Conservation (phyloP, 2,888 invertebrate species). For the Ametastegia equiseti region DNA sequence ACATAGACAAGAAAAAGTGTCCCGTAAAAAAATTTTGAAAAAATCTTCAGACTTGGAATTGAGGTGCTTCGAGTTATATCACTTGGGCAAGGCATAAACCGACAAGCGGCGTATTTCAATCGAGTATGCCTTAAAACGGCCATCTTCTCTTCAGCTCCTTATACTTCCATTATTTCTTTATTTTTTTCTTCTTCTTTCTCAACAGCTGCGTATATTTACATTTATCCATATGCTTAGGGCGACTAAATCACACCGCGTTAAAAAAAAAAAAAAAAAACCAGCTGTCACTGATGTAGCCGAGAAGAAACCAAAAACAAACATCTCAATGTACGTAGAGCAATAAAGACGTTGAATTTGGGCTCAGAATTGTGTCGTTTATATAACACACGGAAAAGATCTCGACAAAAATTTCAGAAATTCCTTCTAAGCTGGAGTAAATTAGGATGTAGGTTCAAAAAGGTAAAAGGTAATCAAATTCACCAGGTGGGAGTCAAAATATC, state of each 20-base stretch:
- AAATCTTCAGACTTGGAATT: neutral
- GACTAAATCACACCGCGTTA: neutral
- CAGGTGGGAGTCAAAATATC: too few species aligned
- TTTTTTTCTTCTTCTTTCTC: too few species aligned
- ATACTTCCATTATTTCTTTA: slow-evolving; percentile 11
- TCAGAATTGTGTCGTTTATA: too few species aligned
- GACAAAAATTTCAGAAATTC: too few species aligned
- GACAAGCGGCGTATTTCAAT: slow-evolving; percentile 18
- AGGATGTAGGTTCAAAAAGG: too few species aligned
- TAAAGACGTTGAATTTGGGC: neutral
- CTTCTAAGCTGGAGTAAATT: too few species aligned
- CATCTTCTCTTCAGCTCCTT: neutral
- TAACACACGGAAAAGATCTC: too few species aligned
- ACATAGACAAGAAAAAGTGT: neutral
- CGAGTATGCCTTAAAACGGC: slow-evolving; percentile 6
- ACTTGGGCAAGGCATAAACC: neutral
- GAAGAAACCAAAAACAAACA: neutral
- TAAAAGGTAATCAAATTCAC: too few species aligned
- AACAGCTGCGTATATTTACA: slow-evolving; percentile 12
- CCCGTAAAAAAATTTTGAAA: neutral
- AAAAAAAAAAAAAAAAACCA: neutral
- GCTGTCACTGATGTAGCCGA: neutral
- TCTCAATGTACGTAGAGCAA: neutral
- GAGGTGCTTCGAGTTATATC: neutral
- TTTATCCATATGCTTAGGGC: neutral